Evolutionary conservation across 2,797 vertebrate genomes (phyloP).

Genomic region (Microctenopoma lineatum): DNA sequence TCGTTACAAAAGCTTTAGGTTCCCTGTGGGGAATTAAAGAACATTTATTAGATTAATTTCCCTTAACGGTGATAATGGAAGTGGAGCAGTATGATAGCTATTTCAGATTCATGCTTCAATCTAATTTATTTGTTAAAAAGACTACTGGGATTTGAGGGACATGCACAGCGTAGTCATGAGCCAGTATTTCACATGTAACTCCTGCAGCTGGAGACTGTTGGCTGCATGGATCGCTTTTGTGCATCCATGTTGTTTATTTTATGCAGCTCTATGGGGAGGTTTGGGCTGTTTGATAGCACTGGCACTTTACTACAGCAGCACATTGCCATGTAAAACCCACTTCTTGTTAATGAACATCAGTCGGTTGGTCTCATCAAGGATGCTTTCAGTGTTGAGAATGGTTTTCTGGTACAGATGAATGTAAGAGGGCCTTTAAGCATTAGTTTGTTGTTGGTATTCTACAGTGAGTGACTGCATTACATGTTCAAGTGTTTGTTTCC

Average conservation of each 20-base stretch:
- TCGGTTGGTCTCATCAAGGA: slow-evolving; percentile 36
- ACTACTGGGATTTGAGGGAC: slow-evolving; percentile 62
- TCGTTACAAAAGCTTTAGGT: slow-evolving; percentile 45
- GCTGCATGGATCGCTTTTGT: slow-evolving; percentile 18
- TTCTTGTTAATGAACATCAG: slow-evolving; percentile 32
- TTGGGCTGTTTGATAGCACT: slow-evolving; percentile 19
- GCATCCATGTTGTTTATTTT: slow-evolving; percentile 37
- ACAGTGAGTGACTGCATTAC: slow-evolving; percentile 41
- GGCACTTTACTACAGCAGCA: slow-evolving; percentile 9
- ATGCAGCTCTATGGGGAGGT: slow-evolving; percentile 22
- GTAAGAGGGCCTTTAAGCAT: slow-evolving; percentile 47
- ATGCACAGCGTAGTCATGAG: slow-evolving; percentile 46
- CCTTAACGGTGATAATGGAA: slow-evolving; percentile 74
- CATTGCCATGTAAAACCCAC: slow-evolving; percentile 23
- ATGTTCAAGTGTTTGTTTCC: slow-evolving; percentile 59
- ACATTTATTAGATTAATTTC: slow-evolving; percentile 79
- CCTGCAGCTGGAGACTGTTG: slow-evolving; percentile 50
- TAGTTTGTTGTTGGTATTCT: slow-evolving; percentile 40
- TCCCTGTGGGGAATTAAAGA: slow-evolving; percentile 70
- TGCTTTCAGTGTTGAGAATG: slow-evolving; percentile 29
- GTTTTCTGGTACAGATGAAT: slow-evolving; percentile 35
- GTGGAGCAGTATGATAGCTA: slow-evolving; percentile 67
- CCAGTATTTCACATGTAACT: slow-evolving; percentile 35
- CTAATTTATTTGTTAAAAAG: slow-evolving; percentile 73
- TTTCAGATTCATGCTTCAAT: slow-evolving; percentile 68